A percentile compares a stretch with the other conserved stretches of the same genome.
Conservation (phyloP, 2,797 vertebrate species). For the Intellagama lesueurii region DNA sequence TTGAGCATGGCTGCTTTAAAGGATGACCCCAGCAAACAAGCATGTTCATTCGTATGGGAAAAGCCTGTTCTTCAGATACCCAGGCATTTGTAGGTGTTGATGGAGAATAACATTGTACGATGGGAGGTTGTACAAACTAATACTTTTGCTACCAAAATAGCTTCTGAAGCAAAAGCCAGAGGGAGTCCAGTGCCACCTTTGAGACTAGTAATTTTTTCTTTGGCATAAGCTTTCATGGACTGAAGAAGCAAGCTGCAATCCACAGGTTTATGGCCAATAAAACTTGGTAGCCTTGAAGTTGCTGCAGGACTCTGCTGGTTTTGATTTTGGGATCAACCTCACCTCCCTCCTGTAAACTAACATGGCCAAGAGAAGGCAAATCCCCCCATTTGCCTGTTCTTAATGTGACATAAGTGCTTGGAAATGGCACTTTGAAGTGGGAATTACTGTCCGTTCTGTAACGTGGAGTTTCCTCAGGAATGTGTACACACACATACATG, state of each 20-base stretch:
- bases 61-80: neutral
- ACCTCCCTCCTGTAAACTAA: neutral
- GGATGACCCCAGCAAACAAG: neutral
- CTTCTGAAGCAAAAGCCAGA: neutral
- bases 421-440: neutral
- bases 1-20: neutral
- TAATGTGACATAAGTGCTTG: neutral
- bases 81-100: neutral
- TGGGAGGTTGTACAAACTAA: neutral
- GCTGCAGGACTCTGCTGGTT: neutral
- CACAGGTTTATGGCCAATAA: too few species aligned
- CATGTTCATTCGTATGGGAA: too few species aligned
- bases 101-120: neutral
- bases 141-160: neutral
- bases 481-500: neutral
- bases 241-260: too few species aligned
- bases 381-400: neutral
- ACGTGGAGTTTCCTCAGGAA: neutral
- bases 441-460: constrained; percentile 28
- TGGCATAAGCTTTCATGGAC: too few species aligned
- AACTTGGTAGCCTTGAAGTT: too few species aligned
- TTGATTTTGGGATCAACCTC: neutral
- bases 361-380: too few species aligned
- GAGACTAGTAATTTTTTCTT: too few species aligned
- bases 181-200: too few species aligned